Conservation (phyloP, 1,140 invertebrate genomes). For the Notospermus geniculatus region DNA sequence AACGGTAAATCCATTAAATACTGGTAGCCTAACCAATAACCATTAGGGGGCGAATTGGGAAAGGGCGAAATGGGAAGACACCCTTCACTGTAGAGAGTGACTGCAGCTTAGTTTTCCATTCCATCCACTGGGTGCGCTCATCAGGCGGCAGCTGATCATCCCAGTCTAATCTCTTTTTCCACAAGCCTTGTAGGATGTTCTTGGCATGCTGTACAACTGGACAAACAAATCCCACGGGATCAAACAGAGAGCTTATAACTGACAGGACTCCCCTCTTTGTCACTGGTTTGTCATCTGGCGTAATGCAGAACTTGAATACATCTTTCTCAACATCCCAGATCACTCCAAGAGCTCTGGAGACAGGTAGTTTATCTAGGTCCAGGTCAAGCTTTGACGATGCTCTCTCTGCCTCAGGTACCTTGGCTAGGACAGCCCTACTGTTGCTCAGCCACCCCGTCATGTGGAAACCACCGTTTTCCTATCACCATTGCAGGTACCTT, state of each 20-base stretch:
- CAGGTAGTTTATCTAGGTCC: not conserved
- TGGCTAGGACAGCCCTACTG: constrained; percentile 8
- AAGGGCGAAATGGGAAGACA: not conserved
- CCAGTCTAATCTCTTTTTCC: constrained; percentile 12
- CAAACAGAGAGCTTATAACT: constrained; percentile 14
- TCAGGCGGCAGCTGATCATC: constrained; percentile 16
- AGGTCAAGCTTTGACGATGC: constrained; percentile 5
- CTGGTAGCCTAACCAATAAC: too few species aligned
- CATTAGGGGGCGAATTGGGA: too few species aligned
- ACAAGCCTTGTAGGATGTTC: constrained; percentile 17
- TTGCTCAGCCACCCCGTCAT: constrained; percentile 18
- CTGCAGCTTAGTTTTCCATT: constrained; percentile 11
- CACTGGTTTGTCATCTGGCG: not conserved
- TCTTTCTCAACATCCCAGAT: constrained; percentile 16
- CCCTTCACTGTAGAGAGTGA: not conserved
- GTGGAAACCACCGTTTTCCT: constrained; percentile 11
- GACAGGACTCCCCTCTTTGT: constrained; percentile 17
- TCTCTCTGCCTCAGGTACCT: constrained; percentile 12
- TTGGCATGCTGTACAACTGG: constrained; percentile 15
- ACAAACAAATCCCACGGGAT: constrained; percentile 19
- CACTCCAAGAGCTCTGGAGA: constrained; percentile 18
- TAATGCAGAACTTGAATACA: constrained; percentile 6
- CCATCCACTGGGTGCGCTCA: not conserved
- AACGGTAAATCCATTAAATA: too few species aligned
- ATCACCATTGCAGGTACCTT: constrained; percentile 10